Evolutionary conservation across 2,797 vertebrate genomes (phyloP), one percentile per base, ranked within the genome.

Genomic region (Sebastes paucispinis): DNA sequence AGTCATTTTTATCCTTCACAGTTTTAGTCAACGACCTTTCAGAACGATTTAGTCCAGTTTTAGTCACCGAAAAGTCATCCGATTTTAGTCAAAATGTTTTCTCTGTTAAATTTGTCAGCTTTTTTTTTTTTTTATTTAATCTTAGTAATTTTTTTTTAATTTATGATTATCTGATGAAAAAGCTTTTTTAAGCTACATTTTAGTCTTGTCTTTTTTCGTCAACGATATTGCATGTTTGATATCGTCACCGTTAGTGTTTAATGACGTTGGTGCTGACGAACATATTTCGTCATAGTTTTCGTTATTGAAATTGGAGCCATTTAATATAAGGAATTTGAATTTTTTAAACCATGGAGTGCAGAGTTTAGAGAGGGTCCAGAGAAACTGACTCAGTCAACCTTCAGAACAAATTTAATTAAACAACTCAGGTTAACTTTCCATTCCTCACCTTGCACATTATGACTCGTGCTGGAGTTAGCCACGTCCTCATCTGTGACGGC

Each of bases 371-470:
- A 24, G 3, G 11, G 16, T 50, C 32, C 16, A 50, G 9, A 31
- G 8, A 13, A 16, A 31, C 9, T 62, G 32, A 63, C 12, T 36
- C 25, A 18, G 16, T 59, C 14, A 73, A 16, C 39, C 25, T n/a
- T 52, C 13, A 52, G 58, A 34, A 10, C 29, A 2, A 50, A 47
- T 55, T 36, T 2, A 50, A 22, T 31, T 2, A 7, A 52, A 55
- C 6, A 4, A 62, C n/a, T 2, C 12, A 11, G 6, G 25, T 59
- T 20, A 3, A 47, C 25, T 11, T 65, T 31, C 43, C 3, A 29
- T 11, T 60, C 3, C 16, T 65, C 16, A 92, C 94, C 93, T 82
- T 84, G 84, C 7, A 87, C 81, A 10, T 72, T 43, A 8, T 68
- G 73, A 50, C 75, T 80, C 0, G 62, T 25, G 72, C 80, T 91